Evolutionary conservation across 2,113 vertebrate species (phyloP).

Genomic region (Prunella himalayana): DNA sequence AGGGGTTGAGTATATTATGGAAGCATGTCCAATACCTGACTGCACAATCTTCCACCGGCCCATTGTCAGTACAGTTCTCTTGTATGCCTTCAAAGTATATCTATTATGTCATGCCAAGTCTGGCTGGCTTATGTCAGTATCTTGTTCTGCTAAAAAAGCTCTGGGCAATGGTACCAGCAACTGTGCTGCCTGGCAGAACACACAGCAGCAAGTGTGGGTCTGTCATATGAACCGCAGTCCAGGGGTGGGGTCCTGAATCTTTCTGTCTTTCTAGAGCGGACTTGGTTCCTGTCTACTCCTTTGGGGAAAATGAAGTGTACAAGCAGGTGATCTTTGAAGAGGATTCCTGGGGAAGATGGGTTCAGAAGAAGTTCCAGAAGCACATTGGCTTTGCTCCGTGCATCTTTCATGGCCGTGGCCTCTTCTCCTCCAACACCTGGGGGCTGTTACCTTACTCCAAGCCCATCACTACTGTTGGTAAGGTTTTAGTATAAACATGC

Average conservation of each 20-base stretch:
- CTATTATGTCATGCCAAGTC: fast-evolving
- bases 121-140: background rate
- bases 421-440: slow-evolving; percentile 87
- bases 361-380: slow-evolving; percentile 92
- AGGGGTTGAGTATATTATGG: background rate
- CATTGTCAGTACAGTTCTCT: background rate
- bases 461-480: slow-evolving; percentile 91
- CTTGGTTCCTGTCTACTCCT: slow-evolving; percentile 92
- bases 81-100: background rate
- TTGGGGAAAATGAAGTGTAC: slow-evolving; percentile 93
- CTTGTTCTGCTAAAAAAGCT: background rate
- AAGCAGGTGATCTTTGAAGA: slow-evolving; percentile 92
- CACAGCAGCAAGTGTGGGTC: no score
- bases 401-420: slow-evolving; percentile 89
- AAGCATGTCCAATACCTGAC: background rate
- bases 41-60: background rate
- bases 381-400: slow-evolving; percentile 92
- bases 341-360: slow-evolving; percentile 79
- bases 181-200: background rate
- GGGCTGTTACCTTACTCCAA: slow-evolving; percentile 89
- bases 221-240: background rate
- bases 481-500: background rate
- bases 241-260: background rate
- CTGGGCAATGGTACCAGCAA: background rate
- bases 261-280: slow-evolving; percentile 78